Evolutionary conservation across 2,797 vertebrate species (phyloP).

Genomic region (Syngnathus acus): DNA sequence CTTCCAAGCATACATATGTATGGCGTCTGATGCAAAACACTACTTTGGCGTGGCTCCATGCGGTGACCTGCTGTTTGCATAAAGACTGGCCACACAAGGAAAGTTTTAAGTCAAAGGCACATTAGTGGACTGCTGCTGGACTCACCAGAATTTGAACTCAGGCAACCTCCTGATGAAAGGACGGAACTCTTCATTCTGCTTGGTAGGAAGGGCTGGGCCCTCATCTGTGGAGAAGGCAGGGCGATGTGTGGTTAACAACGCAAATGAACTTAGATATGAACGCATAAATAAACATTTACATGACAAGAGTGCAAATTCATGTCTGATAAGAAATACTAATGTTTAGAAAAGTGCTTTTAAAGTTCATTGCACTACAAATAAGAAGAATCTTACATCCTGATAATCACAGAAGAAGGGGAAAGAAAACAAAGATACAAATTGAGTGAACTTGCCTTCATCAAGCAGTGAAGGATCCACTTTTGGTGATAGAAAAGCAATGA

Average conservation of each 20-base stretch:
- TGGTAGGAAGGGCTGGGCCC: slow-evolving; percentile 90
- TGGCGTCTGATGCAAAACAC: background rate
- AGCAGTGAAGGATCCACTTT: slow-evolving; percentile 98
- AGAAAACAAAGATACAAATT: background rate
- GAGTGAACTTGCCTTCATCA: slow-evolving; percentile 84
- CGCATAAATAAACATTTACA: background rate
- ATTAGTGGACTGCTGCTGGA: slow-evolving; percentile 2
- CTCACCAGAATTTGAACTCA: slow-evolving; percentile 99
- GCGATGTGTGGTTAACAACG: background rate
- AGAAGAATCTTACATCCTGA: background rate
- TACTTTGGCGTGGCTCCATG: background rate
- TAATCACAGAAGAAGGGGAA: background rate
- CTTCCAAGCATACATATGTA: background rate
- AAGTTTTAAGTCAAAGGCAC: background rate
- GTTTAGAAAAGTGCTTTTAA: too few species aligned
- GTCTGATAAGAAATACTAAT: background rate
- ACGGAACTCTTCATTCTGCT: slow-evolving; percentile 97
- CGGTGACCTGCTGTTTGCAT: background rate
- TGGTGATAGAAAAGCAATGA: slow-evolving; percentile 98
- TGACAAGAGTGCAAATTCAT: background rate
- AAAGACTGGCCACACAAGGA: background rate
- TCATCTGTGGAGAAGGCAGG: slow-evolving; percentile 73
- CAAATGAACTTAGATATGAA: background rate
- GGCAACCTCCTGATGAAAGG: slow-evolving; percentile 97
- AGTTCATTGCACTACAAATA: background rate